Evolutionary conservation across 2,888 invertebrate genomes (phyloP), one percentile per base, ranked within the genome.

Genomic region (Antheraea assamensis): DNA sequence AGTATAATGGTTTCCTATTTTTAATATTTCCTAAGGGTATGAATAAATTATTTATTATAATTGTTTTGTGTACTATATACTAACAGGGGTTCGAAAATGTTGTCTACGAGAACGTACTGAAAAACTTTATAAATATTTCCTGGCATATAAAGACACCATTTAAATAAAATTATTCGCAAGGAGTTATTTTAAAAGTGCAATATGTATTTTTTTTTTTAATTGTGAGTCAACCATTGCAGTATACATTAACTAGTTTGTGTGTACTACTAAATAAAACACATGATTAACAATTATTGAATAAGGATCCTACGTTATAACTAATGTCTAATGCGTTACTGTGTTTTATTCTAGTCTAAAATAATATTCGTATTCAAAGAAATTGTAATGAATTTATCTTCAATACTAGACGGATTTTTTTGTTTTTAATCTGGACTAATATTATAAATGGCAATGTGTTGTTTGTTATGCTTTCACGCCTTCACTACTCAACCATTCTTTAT

Each of bases 1-100:
- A 90, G 77, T 76, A 80, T 78, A 79, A 81, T 81, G 77, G 88
- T 90, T 89, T 90, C 91, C 91, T 90, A 90, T 87, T 84, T 81
- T 76, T 77, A 76, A 76, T 70, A 55, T 30, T 47, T 64, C 42
- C 30, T 73, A 73, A 70, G 70, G 2, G 19, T 73, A 42, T 30
- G 4, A 21, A 42, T 68, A 35, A 42, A 55, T 66, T 58, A 70
- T 70, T 58, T 55, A 24, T 73, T 19, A 58, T 70, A 21, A 31
- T 31, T 30, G n/a, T 27, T n/a, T n/a, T 17, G 24, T 55, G 49
- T 68, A 31, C n/a, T 27, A 10, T 47, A 47, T 24, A 10, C 27
- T 17, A 55, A 68, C 61, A n/a, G 17, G 15, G 35, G n/a, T 5
- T 15, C 42, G 27, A 72, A n/a, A 42, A 68, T 35, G n/a, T 64